Conservation (phyloP, 2,888 invertebrate genomes). For the Limnephilus lunatus region DNA sequence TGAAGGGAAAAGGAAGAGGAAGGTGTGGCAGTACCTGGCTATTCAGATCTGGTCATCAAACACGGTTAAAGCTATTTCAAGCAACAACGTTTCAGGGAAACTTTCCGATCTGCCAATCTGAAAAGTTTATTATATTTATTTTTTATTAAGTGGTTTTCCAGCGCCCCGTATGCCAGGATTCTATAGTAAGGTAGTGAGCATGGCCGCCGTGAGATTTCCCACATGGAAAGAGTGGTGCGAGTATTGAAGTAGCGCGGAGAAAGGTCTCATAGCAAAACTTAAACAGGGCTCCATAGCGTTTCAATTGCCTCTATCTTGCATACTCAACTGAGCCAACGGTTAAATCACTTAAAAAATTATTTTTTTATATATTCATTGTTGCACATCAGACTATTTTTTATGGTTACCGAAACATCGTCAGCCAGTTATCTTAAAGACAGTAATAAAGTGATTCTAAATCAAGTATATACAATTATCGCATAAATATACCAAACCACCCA, state of each 20-base stretch:
- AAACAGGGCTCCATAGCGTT: neutral
- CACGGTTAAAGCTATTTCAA: too few species aligned
- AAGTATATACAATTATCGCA: too few species aligned
- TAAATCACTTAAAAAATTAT: neutral
- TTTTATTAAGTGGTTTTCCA: neutral
- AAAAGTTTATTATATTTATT: neutral
- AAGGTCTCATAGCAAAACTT: neutral
- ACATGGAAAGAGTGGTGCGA: conserved; percentile 9
- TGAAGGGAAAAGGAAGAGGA: too few species aligned
- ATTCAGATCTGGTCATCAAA: too few species aligned
- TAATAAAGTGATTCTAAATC: too few species aligned
- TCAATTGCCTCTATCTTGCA: neutral
- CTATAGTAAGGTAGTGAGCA: neutral
- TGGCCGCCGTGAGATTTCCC: conserved; percentile 31
- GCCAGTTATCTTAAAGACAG: neutral
- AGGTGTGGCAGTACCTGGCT: too few species aligned
- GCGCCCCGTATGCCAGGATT: neutral
- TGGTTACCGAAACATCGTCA: neutral
- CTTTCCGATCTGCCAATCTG: neutral
- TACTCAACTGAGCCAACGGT: neutral
- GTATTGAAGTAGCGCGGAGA: neutral
- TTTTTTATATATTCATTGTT: too few species aligned
- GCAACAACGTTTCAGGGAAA: too few species aligned
- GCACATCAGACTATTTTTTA: too few species aligned
- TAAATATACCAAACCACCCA: too few species aligned